A percentile compares a stretch with the other conserved stretches of the same genome.
Conservation (phyloP, 2,888 invertebrate species). For the Euplexia lucipara region DNA sequence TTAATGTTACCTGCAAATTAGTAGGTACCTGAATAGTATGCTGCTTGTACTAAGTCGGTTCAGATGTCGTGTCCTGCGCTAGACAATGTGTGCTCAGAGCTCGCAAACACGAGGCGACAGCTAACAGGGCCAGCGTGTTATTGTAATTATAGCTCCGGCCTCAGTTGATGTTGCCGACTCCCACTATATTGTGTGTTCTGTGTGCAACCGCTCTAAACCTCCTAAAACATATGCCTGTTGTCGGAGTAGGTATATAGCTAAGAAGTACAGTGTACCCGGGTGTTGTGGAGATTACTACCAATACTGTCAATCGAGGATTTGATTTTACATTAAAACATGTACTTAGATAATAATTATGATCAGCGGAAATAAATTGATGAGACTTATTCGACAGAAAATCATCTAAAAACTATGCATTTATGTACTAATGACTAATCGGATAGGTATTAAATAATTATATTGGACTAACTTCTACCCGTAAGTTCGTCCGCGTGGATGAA, state of each 20-base stretch:
- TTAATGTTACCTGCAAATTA: no score
- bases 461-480: no score
- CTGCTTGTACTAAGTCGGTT: neutral
- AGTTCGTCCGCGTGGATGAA: no score
- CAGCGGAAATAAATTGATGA: no score
- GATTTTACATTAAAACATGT: no score
- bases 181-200: neutral
- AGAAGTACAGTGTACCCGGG: neutral
- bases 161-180: neutral
- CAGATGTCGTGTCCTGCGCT: neutral
- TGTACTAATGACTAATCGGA: no score
- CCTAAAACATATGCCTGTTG: neutral
- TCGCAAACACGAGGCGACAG: constrained; percentile 14
- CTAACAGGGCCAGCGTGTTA: constrained; percentile 14
- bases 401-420: no score
- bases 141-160: constrained; percentile 29
- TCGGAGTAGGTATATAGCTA: neutral
- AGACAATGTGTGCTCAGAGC: constrained; percentile 10
- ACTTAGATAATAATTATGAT: no score
- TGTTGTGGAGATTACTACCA: no score
- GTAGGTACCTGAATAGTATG: neutral
- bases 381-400: no score
- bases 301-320: no score
- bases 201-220: neutral
- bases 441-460: no score